Conservation (phyloP, 2,888 invertebrate genomes). For the Cyrtodaria siliqua region DNA sequence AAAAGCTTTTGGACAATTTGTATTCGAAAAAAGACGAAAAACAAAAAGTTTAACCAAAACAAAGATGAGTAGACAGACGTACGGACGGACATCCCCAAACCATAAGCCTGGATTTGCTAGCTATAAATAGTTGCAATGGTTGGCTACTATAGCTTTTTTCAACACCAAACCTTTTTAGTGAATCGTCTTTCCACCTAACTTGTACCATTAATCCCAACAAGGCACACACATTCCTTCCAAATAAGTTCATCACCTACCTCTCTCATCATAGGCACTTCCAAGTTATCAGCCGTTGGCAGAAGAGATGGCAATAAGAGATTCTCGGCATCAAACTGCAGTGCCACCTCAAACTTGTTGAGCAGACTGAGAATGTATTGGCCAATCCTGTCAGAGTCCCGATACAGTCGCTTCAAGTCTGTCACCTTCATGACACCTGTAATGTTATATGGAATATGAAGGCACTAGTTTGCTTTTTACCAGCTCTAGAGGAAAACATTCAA, state of each 20-base stretch:
- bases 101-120: no score
- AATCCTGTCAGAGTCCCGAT: conserved; percentile 93
- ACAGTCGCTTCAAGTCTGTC: conserved; percentile 96
- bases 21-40: no score
- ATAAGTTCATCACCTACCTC: conserved; percentile 38
- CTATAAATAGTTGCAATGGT: background rate
- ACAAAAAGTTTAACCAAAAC: no score
- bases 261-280: conserved; percentile 57
- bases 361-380: conserved; percentile 95
- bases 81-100: no score
- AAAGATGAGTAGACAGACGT: no score
- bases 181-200: background rate
- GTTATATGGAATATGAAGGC: no score
- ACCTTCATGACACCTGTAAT: conserved; percentile 94
- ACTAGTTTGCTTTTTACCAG: no score
- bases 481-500: no score
- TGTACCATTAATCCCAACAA: no score
- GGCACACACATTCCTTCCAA: no score
- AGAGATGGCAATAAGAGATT: conserved; percentile 96
- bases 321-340: conserved; percentile 97
- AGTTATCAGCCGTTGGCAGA: conserved; percentile 90
- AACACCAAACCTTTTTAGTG: background rate
- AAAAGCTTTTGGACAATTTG: no score
- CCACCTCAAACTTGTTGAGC: conserved; percentile 98
- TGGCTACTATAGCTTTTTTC: background rate